Conservation (phyloP, 1,140 invertebrate species). For the Mizuhopecten yessoensis region DNA sequence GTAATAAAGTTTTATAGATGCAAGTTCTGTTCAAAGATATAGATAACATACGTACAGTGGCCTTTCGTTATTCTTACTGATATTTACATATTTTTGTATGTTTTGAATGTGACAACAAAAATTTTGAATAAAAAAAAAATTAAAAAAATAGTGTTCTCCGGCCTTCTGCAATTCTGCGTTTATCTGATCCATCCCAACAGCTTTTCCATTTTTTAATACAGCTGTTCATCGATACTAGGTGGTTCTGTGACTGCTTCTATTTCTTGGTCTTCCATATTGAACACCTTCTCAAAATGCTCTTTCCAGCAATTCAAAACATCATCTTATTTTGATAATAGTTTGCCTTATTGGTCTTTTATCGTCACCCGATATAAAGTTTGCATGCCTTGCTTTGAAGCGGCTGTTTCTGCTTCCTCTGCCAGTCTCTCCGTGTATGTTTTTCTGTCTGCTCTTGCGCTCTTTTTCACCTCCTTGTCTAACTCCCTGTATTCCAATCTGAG, state of each 20-base stretch:
- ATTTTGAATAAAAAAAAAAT: no score
- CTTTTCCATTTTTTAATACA: conserved; percentile 7
- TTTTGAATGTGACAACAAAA: no score
- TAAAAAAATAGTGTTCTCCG: not conserved
- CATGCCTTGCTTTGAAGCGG: conserved; percentile 46
- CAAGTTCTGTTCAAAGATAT: no score
- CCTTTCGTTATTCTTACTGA: no score
- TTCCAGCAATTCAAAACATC: conserved; percentile 43
- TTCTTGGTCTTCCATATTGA: no score
- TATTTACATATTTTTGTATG: no score
- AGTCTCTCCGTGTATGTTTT: conserved; percentile 44
- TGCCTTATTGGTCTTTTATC: conserved; percentile 43
- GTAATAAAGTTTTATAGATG: no score
- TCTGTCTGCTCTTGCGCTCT: conserved; percentile 45
- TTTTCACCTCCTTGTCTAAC: conserved; percentile 48
- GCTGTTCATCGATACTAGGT: not conserved
- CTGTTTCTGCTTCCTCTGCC: conserved; percentile 45
- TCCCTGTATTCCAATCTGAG: not conserved
- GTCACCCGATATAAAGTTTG: conserved; percentile 41
- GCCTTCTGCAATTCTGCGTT: conserved; percentile 9
- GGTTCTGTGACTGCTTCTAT: no score
- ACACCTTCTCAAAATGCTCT: not conserved
- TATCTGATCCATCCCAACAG: conserved; percentile 45
- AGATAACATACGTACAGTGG: no score
- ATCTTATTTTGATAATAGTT: not conserved